Evolutionary conservation across 2,113 vertebrate species (phyloP), one percentile per base, ranked within the genome.

Genomic region (Pelecanoides urinatrix): DNA sequence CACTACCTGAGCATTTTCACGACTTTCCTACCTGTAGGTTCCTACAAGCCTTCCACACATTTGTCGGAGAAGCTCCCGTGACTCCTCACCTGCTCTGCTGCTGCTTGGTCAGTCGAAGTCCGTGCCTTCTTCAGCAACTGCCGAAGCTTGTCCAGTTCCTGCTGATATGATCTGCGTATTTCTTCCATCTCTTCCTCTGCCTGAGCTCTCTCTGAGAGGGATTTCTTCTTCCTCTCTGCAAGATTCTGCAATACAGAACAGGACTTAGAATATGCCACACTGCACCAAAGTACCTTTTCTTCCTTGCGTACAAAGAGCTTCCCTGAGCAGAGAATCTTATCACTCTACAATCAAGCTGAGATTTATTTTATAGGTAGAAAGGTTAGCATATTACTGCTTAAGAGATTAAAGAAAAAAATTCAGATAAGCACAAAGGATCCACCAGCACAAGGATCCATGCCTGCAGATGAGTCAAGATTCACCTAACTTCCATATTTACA

Each of bases 111-210:
- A 5, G 98, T 99, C 5, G 98, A 99, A 50, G 96, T 98, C 53
- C 99, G 97, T 32, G 99, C 96, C 94, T 98, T 99, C 74, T 98
- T 99, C 77, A 99, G 98, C 58, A 99, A 96, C 87, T 98, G 98
- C 34, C 98, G 96, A 27, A 99, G 97, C 56, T 96, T 98, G 96
- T 99, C 99, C 86, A 99, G 18, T 67, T 99, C 99, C 96, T 99
- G 98, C 96, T 99, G 99, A 65, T 98, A 93, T 0, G 94, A 98
- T 81, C 94, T 98, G 47, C 99, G 99, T 9, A 99, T 94, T 94
- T 99, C 99, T 55, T 99, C 99, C 94, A 99, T 96, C 96, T 99
- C 99, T 30, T 99, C 98, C 73, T 99, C 99, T 2, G 98, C 98
- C 36, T 98, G 98, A 95, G 98, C 98, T 34, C 99, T 98, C 96